Conservation (phyloP, 37 sponge, comb jelly and placozoan species). For the Cliona cf. orientalis region DNA sequence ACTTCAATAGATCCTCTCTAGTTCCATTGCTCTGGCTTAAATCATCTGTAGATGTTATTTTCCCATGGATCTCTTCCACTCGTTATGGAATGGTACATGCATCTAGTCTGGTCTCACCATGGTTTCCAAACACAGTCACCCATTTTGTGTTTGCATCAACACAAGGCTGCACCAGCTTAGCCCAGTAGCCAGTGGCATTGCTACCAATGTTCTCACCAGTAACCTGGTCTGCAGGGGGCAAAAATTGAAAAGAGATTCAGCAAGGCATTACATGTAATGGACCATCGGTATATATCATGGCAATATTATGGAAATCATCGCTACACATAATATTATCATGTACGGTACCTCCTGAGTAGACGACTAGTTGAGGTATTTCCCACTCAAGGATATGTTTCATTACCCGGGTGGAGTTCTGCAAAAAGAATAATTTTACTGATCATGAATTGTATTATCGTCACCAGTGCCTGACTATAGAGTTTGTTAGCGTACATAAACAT, state of each 20-base stretch:
- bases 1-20: slow-evolving; percentile 13
- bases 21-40: slow-evolving; percentile 23
- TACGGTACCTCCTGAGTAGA: slow-evolving; percentile 56
- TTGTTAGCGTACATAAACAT: background rate
- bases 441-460: too few relatives aligned
- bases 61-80: too few relatives aligned
- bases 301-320: background rate
- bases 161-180: slow-evolving; percentile 47
- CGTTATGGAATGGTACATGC: background rate
- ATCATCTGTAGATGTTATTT: slow-evolving; percentile 7
- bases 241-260: too few relatives aligned
- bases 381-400: slow-evolving; percentile 48
- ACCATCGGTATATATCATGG: background rate
- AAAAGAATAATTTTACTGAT: background rate
- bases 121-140: slow-evolving; percentile 71
- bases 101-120: slow-evolving; percentile 36
- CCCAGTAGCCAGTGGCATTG: slow-evolving; percentile 65
- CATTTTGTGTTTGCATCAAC: slow-evolving; percentile 38
- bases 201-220: slow-evolving; percentile 61
- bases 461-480: too few relatives aligned
- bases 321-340: background rate
- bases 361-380: slow-evolving; percentile 58
- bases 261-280: background rate
- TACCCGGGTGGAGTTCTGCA: slow-evolving; percentile 57
- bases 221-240: slow-evolving; percentile 36